Evolutionary conservation across 1,140 invertebrate species (phyloP).

Genomic region (Harlomillsia oculata): DNA sequence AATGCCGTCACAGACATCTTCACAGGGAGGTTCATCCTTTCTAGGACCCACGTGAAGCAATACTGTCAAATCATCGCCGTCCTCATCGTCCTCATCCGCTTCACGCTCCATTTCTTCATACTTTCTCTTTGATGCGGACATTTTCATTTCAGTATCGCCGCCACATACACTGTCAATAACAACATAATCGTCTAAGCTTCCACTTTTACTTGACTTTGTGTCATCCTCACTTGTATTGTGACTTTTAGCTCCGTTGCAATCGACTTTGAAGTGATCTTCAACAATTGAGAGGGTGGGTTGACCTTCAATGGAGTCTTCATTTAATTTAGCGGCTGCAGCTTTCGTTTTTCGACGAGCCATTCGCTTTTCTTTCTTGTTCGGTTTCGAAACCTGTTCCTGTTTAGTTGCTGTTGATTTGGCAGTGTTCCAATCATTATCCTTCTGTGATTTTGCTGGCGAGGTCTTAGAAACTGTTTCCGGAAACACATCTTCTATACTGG

Average conservation of each 20-base stretch:
- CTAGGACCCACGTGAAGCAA: neutral
- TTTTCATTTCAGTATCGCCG: constrained; percentile 39
- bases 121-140: constrained; percentile 12
- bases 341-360: constrained; percentile 1
- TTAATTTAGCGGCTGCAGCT: neutral
- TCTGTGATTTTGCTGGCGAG: neutral
- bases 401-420: neutral
- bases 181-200: constrained; percentile 21
- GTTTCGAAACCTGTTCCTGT: neutral
- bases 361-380: constrained; percentile 9
- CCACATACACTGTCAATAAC: neutral
- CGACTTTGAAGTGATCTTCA: constrained; percentile 14
- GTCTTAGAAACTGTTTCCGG: no score
- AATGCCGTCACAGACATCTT: neutral
- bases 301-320: neutral
- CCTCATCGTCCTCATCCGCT: constrained; percentile 11
- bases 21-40: neutral
- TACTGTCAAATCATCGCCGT: constrained; percentile 1
- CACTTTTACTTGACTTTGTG: constrained; percentile 11
- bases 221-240: constrained; percentile 7
- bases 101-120: constrained; percentile 24
- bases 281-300: constrained; percentile 10
- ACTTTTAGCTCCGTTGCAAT: neutral
- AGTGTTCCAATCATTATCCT: neutral
- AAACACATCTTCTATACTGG: constrained; percentile 28